Evolutionary conservation across 2,797 vertebrate genomes (phyloP), one percentile per base, ranked within the genome.

Genomic region (Chromis chromis): DNA sequence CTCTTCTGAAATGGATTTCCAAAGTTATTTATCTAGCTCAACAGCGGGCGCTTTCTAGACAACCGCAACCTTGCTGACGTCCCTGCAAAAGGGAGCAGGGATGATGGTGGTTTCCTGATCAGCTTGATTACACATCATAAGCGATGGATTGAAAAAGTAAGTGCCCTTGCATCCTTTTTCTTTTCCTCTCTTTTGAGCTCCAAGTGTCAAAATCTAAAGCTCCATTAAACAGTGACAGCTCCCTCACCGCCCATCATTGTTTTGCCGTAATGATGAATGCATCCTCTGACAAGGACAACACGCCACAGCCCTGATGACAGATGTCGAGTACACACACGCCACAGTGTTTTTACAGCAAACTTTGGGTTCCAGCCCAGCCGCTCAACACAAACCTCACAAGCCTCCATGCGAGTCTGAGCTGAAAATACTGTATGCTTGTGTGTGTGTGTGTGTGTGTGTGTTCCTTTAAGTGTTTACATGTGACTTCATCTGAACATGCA

Each of bases 341-440:
- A 53, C 52, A 0, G 19, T 89, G 82, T 91, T 90, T 85, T 85
- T 77, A 88, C 76, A 84, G 78, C 70, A 86, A 90, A 86, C 83
- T 67, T 79, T 72, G 65, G 58, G 62, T 75, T 66, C 16, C 56
- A 72, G 74, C 42, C 42, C 33, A 40, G 74, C 49, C 48, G 3
- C 73, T 60, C 12, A 56, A 55, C 17, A 28, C 11, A 64, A 56
- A 66, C 48, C 59, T 73, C 57, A 59, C 70, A 28, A 63, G 16
- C 62, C 70, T 82, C 64, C 48, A 64, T 79, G 79, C 74, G 7
- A 19, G 42, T 19, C 42, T 44, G 42, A 44, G 42, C 42, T 42
- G 14, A 42, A 42, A 42, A 36, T 42, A 42, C 40, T 4, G 40
- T 14, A 42, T 16, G 40, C 40, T 17, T 5, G 14, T 42, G 40